phyloP scores from a whole-genome alignment of 2,113 vertebrate species.

The Scalopus aquaticus region DNA sequence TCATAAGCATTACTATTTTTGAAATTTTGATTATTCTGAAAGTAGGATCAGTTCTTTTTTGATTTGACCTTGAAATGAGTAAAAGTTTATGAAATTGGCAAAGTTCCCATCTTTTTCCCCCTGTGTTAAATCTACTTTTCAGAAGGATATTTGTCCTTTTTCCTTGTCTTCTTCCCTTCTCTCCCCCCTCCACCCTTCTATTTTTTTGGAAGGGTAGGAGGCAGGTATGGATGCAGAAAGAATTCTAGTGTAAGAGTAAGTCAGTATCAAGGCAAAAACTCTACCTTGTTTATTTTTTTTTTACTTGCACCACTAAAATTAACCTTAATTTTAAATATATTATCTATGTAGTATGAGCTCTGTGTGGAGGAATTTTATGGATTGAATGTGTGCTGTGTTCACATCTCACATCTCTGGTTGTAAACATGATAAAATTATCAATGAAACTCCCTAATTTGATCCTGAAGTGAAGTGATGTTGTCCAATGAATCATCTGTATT shows the following conservation, averaged over 20 bases:
- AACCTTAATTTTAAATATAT: constrained; percentile 77
- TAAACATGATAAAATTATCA: constrained; percentile 87
- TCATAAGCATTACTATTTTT: neutral
- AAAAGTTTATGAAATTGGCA: neutral
- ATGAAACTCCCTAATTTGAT: constrained; percentile 86
- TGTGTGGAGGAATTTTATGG: constrained; percentile 25
- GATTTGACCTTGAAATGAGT: neutral
- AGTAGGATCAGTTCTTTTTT: neutral
- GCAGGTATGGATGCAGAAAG: neutral
- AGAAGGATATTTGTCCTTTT: neutral
- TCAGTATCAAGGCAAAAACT: constrained; percentile 70
- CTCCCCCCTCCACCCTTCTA: neutral
- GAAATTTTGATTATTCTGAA: constrained; percentile 29
- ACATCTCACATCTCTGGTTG: constrained; percentile 71
- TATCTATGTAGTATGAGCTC: neutral
- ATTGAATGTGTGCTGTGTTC: constrained; percentile 79
- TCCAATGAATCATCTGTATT: constrained; percentile 86
- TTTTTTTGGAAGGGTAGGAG: neutral
- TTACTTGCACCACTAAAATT: constrained; percentile 67
- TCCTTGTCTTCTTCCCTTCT: neutral
- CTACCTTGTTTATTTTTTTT: neutral
- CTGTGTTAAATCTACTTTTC: neutral
- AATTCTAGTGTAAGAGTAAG: neutral
- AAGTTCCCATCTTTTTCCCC: neutral
- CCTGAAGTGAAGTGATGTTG: constrained; percentile 84